Conservation (phyloP, 2,888 invertebrate genomes). For the Crocallis elinguaria region DNA sequence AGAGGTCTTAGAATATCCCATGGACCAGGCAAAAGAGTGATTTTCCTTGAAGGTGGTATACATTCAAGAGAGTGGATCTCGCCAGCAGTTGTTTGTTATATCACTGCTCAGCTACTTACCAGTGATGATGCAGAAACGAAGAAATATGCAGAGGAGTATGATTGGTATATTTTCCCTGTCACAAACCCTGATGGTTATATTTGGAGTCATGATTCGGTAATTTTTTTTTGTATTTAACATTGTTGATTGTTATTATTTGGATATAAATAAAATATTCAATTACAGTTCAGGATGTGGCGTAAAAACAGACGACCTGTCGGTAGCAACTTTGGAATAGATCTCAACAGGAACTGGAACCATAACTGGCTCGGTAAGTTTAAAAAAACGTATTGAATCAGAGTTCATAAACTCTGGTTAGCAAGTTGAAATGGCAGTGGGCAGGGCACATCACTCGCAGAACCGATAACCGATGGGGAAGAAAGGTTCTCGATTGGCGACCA, state of each 20-base stretch:
- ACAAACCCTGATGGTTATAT: constrained; percentile 90
- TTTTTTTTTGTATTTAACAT: constrained; percentile 32
- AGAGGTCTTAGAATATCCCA: constrained; percentile 72
- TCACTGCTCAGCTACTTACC: constrained; percentile 88
- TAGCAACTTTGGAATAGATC: constrained; percentile 87
- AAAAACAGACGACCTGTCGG: constrained; percentile 79
- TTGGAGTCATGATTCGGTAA: constrained; percentile 86
- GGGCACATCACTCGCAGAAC: too few relatives aligned
- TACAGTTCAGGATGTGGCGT: constrained; percentile 89
- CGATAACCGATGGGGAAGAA: too few relatives aligned
- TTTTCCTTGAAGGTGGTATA: constrained; percentile 80
- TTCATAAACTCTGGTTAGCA: too few relatives aligned
- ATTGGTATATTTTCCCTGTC: constrained; percentile 91
- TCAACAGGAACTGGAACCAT: constrained; percentile 81
- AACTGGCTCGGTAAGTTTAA: constrained; percentile 83
- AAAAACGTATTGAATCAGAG: too few relatives aligned
- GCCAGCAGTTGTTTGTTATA: constrained; percentile 86
- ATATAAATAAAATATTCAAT: constrained; percentile 82
- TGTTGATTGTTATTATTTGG: constrained; percentile 64
- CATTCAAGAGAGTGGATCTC: constrained; percentile 92
- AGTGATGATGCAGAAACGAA: constrained; percentile 80
- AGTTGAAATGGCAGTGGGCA: too few relatives aligned
- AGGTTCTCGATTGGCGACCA: too few relatives aligned
- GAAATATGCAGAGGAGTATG: constrained; percentile 86
- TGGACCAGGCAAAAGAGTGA: constrained; percentile 56